Evolutionary conservation across 2,113 vertebrate genomes (phyloP), one percentile per base, ranked within the genome.

Genomic region (Nematolebias whitei): DNA sequence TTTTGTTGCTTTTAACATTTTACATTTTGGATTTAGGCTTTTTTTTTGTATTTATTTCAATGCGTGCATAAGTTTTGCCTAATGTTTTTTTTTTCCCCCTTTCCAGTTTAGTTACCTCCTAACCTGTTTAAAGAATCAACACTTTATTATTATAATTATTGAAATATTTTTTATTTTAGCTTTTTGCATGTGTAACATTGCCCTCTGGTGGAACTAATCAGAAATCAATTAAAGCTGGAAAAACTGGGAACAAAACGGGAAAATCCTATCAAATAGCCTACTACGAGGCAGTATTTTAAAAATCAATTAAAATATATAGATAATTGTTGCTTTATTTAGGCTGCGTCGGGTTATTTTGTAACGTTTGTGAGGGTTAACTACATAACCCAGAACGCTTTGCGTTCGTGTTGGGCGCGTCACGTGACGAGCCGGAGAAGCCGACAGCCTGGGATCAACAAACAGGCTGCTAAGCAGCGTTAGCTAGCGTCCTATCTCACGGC

Each of bases 401-500:
- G 15, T 14, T 19, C 4, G 38, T 3, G 16, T 11, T 56, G 74
- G 43, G n/a, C 14, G 20, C 18, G 53, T 84, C 82, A 85, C 85
- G 84, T 85, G 78, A 84, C 10, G 18, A 61, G 50, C 52, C 71
- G 51, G 8, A 55, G 78, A 80, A 83, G 79, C 83, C 81, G 79
- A 85, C 78, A 73, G 59, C 53, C 56, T 50, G 71, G 35, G 48
- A 79, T 84, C 78, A 86, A 68, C 35, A 80, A 89, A 83, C 84
- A 83, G 82, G 86, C 85, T 63, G 77, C 81, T 71, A 74, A 71
- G 75, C 75, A 60, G 39, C 65, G 54, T 64, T 76, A 83, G 84
- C 82, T 84, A 67, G 76, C 82, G 20, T 49, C 35, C 60, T 58
- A 44, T 74, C 73, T 64, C 10, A 24, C 63, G 29, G 66, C 66